Evolutionary conservation across 2,113 vertebrate genomes (phyloP).

Genomic region (Corydoras maculifer): DNA sequence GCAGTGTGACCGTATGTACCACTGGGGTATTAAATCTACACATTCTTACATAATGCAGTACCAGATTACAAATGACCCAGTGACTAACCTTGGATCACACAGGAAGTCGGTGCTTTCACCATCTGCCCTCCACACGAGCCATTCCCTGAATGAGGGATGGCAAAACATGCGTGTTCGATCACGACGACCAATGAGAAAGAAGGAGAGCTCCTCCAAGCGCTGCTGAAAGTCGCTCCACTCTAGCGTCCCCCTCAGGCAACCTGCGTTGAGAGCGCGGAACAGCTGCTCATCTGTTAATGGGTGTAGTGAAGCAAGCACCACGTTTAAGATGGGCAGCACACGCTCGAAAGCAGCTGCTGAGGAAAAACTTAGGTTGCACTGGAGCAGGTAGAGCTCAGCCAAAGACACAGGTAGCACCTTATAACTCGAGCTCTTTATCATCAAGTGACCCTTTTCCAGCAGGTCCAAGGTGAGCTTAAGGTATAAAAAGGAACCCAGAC

Average conservation of each 20-base stretch:
- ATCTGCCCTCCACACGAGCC: slow-evolving; percentile 94
- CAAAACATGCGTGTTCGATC: slow-evolving; percentile 97
- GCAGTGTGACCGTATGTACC: too few species aligned
- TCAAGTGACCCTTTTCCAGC: slow-evolving; percentile 86
- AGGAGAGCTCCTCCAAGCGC: slow-evolving; percentile 84
- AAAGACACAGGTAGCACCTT: slow-evolving; percentile 92
- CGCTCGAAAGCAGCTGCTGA: slow-evolving; percentile 83
- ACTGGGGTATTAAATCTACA: too few species aligned
- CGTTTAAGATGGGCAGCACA: slow-evolving; percentile 83
- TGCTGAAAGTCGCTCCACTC: slow-evolving; percentile 92
- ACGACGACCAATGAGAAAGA: slow-evolving; percentile 86
- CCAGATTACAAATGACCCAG: background rate
- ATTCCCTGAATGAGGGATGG: slow-evolving; percentile 95
- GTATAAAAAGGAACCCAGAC: slow-evolving; percentile 93
- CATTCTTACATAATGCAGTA: too few species aligned
- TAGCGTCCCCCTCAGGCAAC: slow-evolving; percentile 75
- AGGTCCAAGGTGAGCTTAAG: slow-evolving; percentile 91
- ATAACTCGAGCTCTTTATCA: slow-evolving; percentile 91
- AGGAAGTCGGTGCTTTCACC: slow-evolving; percentile 90
- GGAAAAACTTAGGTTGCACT: slow-evolving; percentile 89
- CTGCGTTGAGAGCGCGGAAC: slow-evolving; percentile 88
- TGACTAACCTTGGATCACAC: slow-evolving; percentile 85
- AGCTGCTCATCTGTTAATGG: slow-evolving; percentile 96
- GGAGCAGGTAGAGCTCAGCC: slow-evolving; percentile 91
- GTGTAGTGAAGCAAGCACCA: slow-evolving; percentile 88